Base-by-base conservation (phyloP, 1,140 invertebrate species). In the Lineus longissimus region DNA sequence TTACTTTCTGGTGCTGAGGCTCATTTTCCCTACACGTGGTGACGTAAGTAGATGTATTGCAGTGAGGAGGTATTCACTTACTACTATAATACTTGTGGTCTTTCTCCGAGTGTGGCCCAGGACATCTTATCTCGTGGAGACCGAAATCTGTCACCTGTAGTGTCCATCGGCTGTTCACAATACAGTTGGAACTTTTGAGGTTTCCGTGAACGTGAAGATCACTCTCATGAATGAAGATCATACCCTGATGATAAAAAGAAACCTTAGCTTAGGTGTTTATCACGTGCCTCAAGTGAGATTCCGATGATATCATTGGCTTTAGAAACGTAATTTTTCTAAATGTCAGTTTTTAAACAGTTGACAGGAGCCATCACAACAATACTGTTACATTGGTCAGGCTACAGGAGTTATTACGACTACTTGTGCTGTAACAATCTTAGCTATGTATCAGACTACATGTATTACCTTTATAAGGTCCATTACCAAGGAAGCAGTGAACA, bases 91-190 rank as follows among this genome's bases (percentile, higher is more conserved):
- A 77, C 0, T 74, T 75, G 58, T 76, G 73, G 47, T 74, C 72
- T 58, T 81, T 70, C 64, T 76, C 70, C 59, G 72, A 65, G 33
- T 70, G 66, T 55, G 75, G 73, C 43, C 73, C 87, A 85, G 83
- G 88, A 67, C 90, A 87, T 74, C 90, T 87, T 67, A 97, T 86
- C 76, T 96, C 92, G 70, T 93, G 89, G 23, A 97, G 85, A 56
- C 94, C 94, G 84, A 95, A 97, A 84, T 96, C 94, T 19, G 93
- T 91, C 29, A 98, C 89, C 86, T 95, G 88, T 25, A 97, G 86
- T 79, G 95, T 92, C 94, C 94, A 98, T 41, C 95, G 87, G 69
- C 91, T 93, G 51, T 92, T 95, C 25, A 97, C 91, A 59, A 96
- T 91, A 68, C 86, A 86, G 85, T 97, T 97, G 65, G 94, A 95